Base-by-base conservation (phyloP, 2,888 invertebrate species). In the Notodonta ziczac region DNA sequence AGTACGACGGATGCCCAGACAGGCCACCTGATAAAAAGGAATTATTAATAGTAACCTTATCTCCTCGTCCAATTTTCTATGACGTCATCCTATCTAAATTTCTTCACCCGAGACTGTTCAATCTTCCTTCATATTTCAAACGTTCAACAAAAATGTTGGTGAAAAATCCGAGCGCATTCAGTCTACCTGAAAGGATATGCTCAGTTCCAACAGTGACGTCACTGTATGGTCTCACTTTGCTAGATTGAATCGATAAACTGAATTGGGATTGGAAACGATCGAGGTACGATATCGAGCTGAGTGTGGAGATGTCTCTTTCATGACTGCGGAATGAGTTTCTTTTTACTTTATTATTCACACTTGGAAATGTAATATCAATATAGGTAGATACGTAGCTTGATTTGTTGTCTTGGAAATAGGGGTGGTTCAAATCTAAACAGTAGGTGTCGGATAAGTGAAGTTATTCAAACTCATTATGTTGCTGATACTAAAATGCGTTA, bases 171-270 rank as follows among this genome's bases (percentile, higher is more conserved):
- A 64, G 10, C 50, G 5, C 5, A n/a, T 62, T 61, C 61, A 63
- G 62, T 70, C 44, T 60, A 71, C 59, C 60, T 70, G 60, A 72
- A 63, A 59, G 59, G 65, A 70, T 59, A 72, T 65, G 63, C 61
- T 52, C 59, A 62, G 64, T 63, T 73, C 63, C 56, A 56, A 61
- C 63, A 54, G 56, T 50, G 14, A 56, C 64, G 65, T 58, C 51
- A 69, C 59, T 59, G 64, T 67, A 73, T 69, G 65, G 58, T 74
- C 66, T 73, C 77, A 80, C 75, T 80, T 73, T 71, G 66, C 72
- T 63, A 79, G 74, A 81, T 80, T 81, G 78, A 74, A 78, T 77
- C 80, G 76, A 79, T 80, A 75, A 71, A 61, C 66, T 67, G 69
- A 42, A 74, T 72, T 61, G 58, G 62, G 65, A 71, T 65, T 67